Conservation (phyloP, 2,888 invertebrate genomes). For the Dryobotodes eremita region DNA sequence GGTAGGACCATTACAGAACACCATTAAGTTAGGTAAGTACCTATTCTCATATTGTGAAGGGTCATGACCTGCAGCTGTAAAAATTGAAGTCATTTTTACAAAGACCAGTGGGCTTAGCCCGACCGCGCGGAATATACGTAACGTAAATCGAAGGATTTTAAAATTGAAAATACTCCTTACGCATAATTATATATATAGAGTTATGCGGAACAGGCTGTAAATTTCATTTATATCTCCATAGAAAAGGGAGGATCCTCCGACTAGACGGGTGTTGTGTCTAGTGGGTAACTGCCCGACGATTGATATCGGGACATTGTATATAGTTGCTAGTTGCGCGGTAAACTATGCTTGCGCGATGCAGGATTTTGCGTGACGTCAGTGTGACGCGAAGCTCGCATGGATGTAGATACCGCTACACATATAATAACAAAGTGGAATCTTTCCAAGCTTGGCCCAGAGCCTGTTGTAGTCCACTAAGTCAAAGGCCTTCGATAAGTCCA, state of each 20-base stretch:
- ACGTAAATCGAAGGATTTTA: neutral
- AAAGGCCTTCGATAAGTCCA: neutral
- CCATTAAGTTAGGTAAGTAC: constrained; percentile 18
- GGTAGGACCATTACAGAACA: constrained; percentile 1
- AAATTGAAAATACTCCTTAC: neutral
- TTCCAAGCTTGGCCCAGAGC: neutral
- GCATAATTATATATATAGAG: neutral
- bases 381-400: too few species aligned
- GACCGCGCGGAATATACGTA: neutral
- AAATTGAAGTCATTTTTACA: constrained; percentile 16
- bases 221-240: too few species aligned
- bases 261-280: too few species aligned
- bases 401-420: too few species aligned
- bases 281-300: too few species aligned
- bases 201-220: too few species aligned
- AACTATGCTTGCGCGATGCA: too few species aligned
- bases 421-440: neutral
- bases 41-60: constrained; percentile 16
- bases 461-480: neutral
- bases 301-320: too few species aligned
- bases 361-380: too few species aligned
- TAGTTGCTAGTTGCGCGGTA: too few species aligned
- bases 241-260: too few species aligned
- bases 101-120: neutral
- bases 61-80: constrained; percentile 17